Evolutionary conservation across 1,140 invertebrate species (phyloP).

Genomic region (Papilio polyxenes): DNA sequence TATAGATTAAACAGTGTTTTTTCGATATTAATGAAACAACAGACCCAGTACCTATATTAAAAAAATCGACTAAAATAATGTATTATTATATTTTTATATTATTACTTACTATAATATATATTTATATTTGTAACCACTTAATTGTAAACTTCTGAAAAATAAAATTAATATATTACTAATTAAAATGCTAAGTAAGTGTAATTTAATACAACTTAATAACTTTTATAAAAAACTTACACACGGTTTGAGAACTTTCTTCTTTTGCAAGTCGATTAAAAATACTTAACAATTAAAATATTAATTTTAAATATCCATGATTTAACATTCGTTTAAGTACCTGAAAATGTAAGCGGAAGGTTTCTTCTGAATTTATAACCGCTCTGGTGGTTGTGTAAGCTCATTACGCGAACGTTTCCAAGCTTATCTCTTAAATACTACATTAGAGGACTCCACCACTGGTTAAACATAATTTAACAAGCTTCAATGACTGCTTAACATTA

Average conservation of each 20-base stretch:
- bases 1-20: neutral
- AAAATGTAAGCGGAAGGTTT: conserved; percentile 31
- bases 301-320: neutral
- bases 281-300: neutral
- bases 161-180: too few species aligned
- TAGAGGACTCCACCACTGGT: neutral
- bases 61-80: too few species aligned
- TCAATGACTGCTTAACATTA: neutral
- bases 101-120: too few species aligned
- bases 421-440: conserved; percentile 37
- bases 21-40: neutral
- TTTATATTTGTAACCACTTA: too few species aligned
- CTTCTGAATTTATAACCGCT: conserved; percentile 35
- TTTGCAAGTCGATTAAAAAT: neutral
- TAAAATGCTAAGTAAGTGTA: too few species aligned
- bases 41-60: neutral
- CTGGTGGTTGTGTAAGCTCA: conserved; percentile 41
- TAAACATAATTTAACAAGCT: conserved; percentile 18
- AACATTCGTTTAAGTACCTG: conserved; percentile 2
- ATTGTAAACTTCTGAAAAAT: too few species aligned
- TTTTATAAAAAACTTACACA: too few species aligned
- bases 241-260: too few species aligned
- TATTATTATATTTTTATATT: too few species aligned
- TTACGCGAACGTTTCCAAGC: conserved; percentile 43
- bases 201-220: too few species aligned